Percentiles rank a stretch among this genome's conserved stretches.
Conservation (phyloP, 2,888 invertebrate genomes). For the Lasioglossum pauxillum region DNA sequence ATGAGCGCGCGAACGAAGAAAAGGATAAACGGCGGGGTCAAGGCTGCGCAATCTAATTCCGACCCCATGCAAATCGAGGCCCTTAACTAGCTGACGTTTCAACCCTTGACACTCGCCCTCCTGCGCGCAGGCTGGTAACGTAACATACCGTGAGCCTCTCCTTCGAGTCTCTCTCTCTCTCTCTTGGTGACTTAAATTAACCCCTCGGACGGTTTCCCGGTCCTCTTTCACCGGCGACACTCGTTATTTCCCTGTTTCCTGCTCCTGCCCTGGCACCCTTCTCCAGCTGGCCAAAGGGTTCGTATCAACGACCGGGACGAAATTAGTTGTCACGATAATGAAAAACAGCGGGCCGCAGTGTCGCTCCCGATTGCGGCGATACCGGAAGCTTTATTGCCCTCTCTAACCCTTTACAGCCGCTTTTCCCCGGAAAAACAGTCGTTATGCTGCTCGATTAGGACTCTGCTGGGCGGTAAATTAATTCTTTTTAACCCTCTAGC, state of each 20-base stretch:
- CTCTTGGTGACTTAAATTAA: slow-evolving; percentile 65
- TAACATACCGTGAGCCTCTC: slow-evolving; percentile 27
- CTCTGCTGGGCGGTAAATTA: neutral
- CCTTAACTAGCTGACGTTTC: slow-evolving; percentile 71
- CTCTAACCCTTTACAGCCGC: neutral
- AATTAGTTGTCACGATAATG: slow-evolving; percentile 46
- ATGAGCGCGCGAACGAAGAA: slow-evolving; percentile 58
- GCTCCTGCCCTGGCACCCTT: neutral
- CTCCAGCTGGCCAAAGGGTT: slow-evolving; percentile 8
- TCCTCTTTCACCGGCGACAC: slow-evolving; percentile 18
- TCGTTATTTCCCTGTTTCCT: slow-evolving; percentile 39
- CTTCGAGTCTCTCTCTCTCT: neutral
- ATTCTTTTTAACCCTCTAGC: neutral
- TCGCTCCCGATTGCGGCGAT: slow-evolving; percentile 2
- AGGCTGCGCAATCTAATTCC: slow-evolving; percentile 74
- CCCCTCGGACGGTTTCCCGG: slow-evolving; percentile 47
- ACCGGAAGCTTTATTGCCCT: slow-evolving; percentile 9
- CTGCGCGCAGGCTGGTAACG: slow-evolving; percentile 41
- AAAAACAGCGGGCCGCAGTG: slow-evolving; percentile 33
- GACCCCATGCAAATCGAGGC: slow-evolving; percentile 75
- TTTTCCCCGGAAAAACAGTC: neutral
- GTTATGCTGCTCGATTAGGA: neutral
- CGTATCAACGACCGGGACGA: slow-evolving; percentile 43
- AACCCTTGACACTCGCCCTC: slow-evolving; percentile 74
- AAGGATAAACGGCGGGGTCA: slow-evolving; percentile 70